Percentiles rank a stretch among this genome's conserved stretches.
Conservation (phyloP, 2,113 vertebrate species). For the Halcyon senegalensis region DNA sequence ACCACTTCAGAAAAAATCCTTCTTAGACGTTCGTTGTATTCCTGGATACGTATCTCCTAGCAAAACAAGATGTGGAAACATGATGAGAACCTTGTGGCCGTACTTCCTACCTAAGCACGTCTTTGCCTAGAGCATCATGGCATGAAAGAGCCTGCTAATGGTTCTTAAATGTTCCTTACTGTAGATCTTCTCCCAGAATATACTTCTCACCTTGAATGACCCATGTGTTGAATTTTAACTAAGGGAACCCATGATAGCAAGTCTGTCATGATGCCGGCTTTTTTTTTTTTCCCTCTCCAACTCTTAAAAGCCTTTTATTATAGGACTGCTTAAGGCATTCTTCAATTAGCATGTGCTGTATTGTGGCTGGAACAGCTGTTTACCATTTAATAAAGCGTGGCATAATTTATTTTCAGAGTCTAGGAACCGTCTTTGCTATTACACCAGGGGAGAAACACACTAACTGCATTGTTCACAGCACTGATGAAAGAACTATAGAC, state of each 20-base stretch:
- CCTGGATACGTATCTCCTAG: neutral
- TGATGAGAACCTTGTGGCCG: slow-evolving; percentile 18
- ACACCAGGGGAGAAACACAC: slow-evolving; percentile 45
- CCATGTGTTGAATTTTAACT: slow-evolving; percentile 65
- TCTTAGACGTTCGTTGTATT: neutral
- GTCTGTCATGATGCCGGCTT: slow-evolving; percentile 35
- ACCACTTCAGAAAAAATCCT: neutral
- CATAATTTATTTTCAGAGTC: slow-evolving; percentile 75
- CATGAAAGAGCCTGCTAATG: slow-evolving; percentile 63
- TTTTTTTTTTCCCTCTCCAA: slow-evolving; percentile 15
- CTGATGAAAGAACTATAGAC: slow-evolving; percentile 57
- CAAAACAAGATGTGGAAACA: slow-evolving; percentile 29
- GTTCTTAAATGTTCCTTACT: slow-evolving; percentile 63
- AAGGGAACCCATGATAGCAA: slow-evolving; percentile 52
- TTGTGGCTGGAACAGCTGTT: slow-evolving; percentile 81
- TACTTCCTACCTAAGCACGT: slow-evolving; percentile 19
- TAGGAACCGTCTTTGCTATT: slow-evolving; percentile 49
- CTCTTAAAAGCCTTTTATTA: slow-evolving; percentile 74
- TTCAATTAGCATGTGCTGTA: slow-evolving; percentile 80
- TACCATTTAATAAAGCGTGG: slow-evolving; percentile 85
- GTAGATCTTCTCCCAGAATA: slow-evolving; percentile 53
- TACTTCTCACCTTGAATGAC: slow-evolving; percentile 69
- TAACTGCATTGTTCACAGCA: slow-evolving; percentile 11
- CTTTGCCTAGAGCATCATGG: slow-evolving; percentile 46
- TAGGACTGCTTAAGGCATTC: slow-evolving; percentile 79